A percentile compares a stretch with the other conserved stretches of the same genome.
Conservation (phyloP, 1,140 invertebrate genomes). For the Idris sp. region DNA sequence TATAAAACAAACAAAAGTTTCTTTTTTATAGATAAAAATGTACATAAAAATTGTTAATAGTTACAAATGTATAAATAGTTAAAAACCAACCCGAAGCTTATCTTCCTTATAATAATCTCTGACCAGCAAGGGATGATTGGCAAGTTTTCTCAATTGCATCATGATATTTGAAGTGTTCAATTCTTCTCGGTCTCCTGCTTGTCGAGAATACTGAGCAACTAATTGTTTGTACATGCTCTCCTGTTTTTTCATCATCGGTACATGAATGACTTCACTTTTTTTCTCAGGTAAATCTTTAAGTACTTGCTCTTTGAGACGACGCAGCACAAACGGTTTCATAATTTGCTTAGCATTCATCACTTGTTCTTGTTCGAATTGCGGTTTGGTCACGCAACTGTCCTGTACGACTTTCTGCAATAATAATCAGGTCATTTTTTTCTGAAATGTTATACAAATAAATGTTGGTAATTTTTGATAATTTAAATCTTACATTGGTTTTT, state of each 20-base stretch:
- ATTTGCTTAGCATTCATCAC: constrained; percentile 95
- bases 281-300: constrained; percentile 90
- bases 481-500: no score
- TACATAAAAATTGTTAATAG: no score
- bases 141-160: constrained; percentile 92
- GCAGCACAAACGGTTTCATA: constrained; percentile 96
- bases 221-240: constrained; percentile 86
- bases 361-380: constrained; percentile 91
- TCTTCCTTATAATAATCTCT: constrained; percentile 88
- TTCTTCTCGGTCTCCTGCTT: constrained; percentile 80
- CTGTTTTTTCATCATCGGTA: constrained; percentile 85
- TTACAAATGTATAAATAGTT: no score
- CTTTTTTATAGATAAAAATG: no score
- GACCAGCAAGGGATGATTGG: constrained; percentile 92
- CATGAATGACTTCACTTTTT: constrained; percentile 82
- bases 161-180: constrained; percentile 87
- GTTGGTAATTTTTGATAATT: no score
- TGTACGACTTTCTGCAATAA: constrained; percentile 71
- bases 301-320: constrained; percentile 93
- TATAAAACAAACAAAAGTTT: no score
- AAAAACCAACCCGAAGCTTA: constrained; percentile 76
- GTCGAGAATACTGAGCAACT: constrained; percentile 84
- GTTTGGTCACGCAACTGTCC: constrained; percentile 78
- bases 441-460: no score
- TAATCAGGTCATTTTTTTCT: background rate